Evolutionary conservation across 1,140 invertebrate genomes (phyloP), one percentile per base, ranked within the genome.

Genomic region (Camponotus pennsylvanicus): DNA sequence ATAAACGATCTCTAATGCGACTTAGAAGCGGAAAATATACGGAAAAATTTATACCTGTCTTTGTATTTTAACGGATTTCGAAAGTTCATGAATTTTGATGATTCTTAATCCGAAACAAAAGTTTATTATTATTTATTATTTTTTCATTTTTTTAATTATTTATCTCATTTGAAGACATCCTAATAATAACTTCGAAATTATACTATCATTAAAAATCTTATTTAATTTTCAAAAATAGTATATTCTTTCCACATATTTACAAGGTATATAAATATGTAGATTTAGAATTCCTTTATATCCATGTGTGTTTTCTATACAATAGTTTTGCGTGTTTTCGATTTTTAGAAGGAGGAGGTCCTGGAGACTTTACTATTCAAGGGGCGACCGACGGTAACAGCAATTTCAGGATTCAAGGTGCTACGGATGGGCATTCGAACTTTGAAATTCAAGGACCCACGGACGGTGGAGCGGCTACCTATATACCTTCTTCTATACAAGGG

Each of bases 301-400:
- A 21, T 66, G 27, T 27, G 27, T 27, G 3, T 49, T 55, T 63
- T 49, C 42, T 57, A 40, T 5, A 15, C 52, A 18, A 45, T 42
- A 34, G n/a, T 0, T 52, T 21, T 6, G 27, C n/a, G 15, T 64
- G 7, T 34, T 82, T 85, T 73, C 42, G n/a, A 45, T 77, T 89
- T 67, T 64, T 52, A 95, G 94, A 90, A 45, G 92, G 93, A 9
- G 84, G 92, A 18, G 89, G 89, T 9, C 75, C 88, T 9, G 92
- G 92, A 42, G 94, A 94, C 6, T 95, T 95, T 64, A 89, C 91
- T 7, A 95, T 95, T 71, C 90, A 92, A 85, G 93, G 93, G 15
- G 91, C 93, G 15, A 91, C 89, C 15, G 92, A 93, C 55, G 92
- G 91, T 8, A 93, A 93, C 61, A 89, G 42, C 34, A 69, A 93